phyloP scores from a whole-genome alignment of 2,113 vertebrate species.

The Phoxinus phoxinus region DNA sequence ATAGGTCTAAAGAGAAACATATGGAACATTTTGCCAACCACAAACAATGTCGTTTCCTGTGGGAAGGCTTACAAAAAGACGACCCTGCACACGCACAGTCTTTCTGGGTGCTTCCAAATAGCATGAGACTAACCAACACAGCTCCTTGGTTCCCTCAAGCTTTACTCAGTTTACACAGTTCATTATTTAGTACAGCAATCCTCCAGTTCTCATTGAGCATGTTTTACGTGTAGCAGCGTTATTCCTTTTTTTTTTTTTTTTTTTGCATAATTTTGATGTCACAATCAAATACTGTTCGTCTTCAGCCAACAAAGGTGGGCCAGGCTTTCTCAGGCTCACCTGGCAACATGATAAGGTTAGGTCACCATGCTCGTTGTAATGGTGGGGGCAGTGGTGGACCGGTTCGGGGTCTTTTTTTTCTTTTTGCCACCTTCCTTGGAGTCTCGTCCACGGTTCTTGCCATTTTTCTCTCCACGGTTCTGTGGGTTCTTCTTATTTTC shows the following conservation, averaged over 20 bases:
- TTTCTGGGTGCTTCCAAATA: constrained; percentile 51
- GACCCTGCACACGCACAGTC: constrained; percentile 51
- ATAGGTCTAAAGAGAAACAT: constrained; percentile 32
- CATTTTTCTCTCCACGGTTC: constrained; percentile 65
- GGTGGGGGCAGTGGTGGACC: constrained; percentile 70
- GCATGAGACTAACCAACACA: constrained; percentile 38
- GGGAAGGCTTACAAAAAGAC: constrained; percentile 43
- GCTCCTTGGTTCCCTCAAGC: constrained; percentile 13
- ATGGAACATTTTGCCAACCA: constrained; percentile 44
- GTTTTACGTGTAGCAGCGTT: constrained; percentile 76
- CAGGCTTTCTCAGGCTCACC: not conserved
- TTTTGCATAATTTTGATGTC: constrained; percentile 54
- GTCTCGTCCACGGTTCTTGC: constrained; percentile 75
- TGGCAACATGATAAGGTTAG: constrained; percentile 65
- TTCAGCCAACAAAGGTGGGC: constrained; percentile 46
- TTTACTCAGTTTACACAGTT: constrained; percentile 36
- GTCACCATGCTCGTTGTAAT: constrained; percentile 77
- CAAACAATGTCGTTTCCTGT: constrained; percentile 54
- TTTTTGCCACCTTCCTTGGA: constrained; percentile 76
- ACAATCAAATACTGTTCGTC: constrained; percentile 21
- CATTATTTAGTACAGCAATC: constrained; percentile 66
- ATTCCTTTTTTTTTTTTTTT: constrained; percentile 54
- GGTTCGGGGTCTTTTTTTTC: constrained; percentile 79
- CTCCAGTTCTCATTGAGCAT: constrained; percentile 72
- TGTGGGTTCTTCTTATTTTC: constrained; percentile 74